A percentile compares a stretch with the other conserved stretches of the same genome.
Evolutionary conservation across 2,888 invertebrate genomes (phyloP).

Genomic region (Drosophila vallismaia): DNA sequence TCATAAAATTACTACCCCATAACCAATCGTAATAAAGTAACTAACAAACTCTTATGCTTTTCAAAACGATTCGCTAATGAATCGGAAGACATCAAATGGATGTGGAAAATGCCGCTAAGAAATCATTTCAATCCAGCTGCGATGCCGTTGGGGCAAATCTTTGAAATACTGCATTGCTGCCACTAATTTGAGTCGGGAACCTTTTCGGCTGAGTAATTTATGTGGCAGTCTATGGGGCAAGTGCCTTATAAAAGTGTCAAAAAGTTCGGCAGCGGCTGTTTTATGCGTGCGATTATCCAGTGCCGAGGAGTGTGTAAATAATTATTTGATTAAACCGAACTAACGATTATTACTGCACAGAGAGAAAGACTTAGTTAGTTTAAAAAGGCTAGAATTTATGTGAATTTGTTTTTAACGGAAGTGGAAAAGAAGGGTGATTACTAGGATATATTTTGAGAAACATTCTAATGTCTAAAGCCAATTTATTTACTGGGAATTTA

Average conservation of each 20-base stretch:
- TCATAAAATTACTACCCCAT: neutral
- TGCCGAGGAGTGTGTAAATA: conserved; percentile 64
- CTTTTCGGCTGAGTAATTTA: conserved; percentile 74
- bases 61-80: conserved; percentile 39
- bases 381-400: neutral
- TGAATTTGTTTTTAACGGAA: neutral
- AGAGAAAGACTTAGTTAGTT: neutral
- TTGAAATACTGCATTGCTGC: conserved; percentile 42
- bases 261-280: conserved; percentile 62
- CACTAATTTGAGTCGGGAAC: conserved; percentile 70
- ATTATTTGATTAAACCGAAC: conserved; percentile 56
- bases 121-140: conserved; percentile 44
- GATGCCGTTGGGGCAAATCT: conserved; percentile 30
- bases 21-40: conserved; percentile 23
- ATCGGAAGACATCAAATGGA: conserved; percentile 37
- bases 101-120: conserved; percentile 9
- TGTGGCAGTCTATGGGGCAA: conserved; percentile 68
- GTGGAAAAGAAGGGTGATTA: too few relatives aligned
- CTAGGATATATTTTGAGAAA: too few relatives aligned
- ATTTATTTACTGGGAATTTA: too few relatives aligned
- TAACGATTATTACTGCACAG: conserved; percentile 15
- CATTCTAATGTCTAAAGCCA: too few relatives aligned
- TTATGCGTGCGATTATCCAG: conserved; percentile 66
- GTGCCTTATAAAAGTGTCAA: conserved; percentile 79
- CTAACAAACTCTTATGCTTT: conserved; percentile 14